Evolutionary conservation across 2,888 invertebrate species (phyloP), one percentile per base, ranked within the genome.

Genomic region (Trileptium ribeirensis): DNA sequence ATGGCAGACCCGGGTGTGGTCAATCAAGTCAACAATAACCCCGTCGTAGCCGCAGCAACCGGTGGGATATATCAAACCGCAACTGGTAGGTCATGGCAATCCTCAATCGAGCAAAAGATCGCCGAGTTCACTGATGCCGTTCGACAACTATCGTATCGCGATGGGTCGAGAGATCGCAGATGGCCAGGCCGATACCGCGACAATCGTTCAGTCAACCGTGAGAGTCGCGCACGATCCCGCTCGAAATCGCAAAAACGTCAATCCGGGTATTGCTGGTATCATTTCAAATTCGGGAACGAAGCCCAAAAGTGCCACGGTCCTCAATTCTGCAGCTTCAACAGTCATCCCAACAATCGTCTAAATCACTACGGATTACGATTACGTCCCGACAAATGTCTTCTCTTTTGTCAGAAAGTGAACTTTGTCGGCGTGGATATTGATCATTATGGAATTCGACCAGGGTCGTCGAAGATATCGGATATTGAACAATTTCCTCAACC

Each of bases 391-490:
- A 70, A 70, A 33, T 70, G 70, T 33, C 31, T 15, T 8, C n/a
- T 70, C 34, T 29, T 70, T n/a, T 15, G 34, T 19, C 31, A 70
- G 8, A 29, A 70, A 33, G 70, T 70, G 19, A 70, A 31, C 34
- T 70, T 70, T 33, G 31, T 70, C 34, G 70, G 70, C 70, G 70
- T 70, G 8, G n/a, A 33, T 3, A 38, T 75, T 3, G n/a, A 24
- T 8, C 24, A 75, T 33, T n/a, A 75, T 38, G 77, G 77, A 38
- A 15, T 34, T n/a, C 77, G 38, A 37, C 77, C 77, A n/a, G n/a
- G 8, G n/a, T 36, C 77, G n/a, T n/a, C 34, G 3, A 75, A 75
- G n/a, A 36, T 75, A 3, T 15, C 24, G 8, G 15, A 29, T n/a
- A 75, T 75, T 8, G 8, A 37, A 36, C 8, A 75, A 3, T 75